Base-by-base conservation (phyloP, 2,888 invertebrate species). In the Oligia strigilis region DNA sequence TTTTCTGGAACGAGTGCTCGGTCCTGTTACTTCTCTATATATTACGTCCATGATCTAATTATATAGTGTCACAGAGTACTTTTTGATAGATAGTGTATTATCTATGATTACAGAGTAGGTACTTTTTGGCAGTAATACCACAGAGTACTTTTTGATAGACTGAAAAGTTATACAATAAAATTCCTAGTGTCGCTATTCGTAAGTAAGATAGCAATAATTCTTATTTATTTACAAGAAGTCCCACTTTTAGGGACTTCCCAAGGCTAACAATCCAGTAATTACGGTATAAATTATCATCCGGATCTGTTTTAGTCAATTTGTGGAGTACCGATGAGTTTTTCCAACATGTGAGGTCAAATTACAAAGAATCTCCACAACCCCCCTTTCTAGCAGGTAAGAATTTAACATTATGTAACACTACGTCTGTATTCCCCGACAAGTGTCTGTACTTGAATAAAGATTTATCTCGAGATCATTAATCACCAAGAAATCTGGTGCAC, bases 241-340 rank as follows among this genome's bases (percentile, higher is more conserved):
- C 90, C 89, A 81, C 67, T 77, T 72, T 71, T 40, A 82, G 91
- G 90, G 92, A 81, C 91, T 91, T 90, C 76, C 90, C 83, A 77
- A 77, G 77, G 58, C 64, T 75, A 70, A 71, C 46, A 55, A 73
- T 73, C 66, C 72, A 80, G 83, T 90, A 83, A 85, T 78, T 85
- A 75, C 43, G 64, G 73, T 75, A 72, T 74, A 66, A 75, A 71
- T 23, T 66, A 43, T 71, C 17, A 64, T 72, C 19, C 58, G 62
- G 43, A 72, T 79, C 70, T 82, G 72, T 87, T 84, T 83, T 84
- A 87, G 85, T 85, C 70, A 82, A 79, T 65, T 80, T 76, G 58
- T 73, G 74, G 67, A 77, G 23, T 64, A 60, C 58, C 36, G 55
- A 60, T 73, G 64, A 17, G 49, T 67, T 72, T 69, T 77, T 40